These are phyloP conservation scores for Erinaceus europaeus DNA, from an alignment of 2,113 vertebrate genomes.

Conservation along the genomic window DNA sequence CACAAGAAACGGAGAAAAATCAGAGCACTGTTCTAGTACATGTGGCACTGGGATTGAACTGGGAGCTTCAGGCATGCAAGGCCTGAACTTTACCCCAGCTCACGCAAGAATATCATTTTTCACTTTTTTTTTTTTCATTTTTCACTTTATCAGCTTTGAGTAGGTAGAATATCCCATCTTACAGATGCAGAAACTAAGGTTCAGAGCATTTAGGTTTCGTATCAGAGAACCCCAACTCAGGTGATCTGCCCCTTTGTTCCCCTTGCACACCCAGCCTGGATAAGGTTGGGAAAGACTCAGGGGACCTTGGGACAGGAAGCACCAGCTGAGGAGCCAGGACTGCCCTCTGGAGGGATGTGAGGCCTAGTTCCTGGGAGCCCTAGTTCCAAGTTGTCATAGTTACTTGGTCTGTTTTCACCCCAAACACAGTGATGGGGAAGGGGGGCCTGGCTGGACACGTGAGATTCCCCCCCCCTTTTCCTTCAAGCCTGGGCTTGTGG, in stretches of 20 bases:
- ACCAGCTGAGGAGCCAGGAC: neutral
- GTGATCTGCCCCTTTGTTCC: neutral
- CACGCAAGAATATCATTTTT: too few species aligned
- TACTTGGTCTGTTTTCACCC: constrained; percentile 69
- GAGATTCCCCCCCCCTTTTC: constrained; percentile 74
- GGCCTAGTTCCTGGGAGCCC: constrained; percentile 61
- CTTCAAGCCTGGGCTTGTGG: constrained; percentile 57
- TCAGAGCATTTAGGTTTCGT: neutral
- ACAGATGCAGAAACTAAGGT: neutral
- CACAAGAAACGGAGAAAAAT: too few species aligned
- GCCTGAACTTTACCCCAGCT: too few species aligned
- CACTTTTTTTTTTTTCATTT: neutral
- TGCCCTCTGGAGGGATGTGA: constrained; percentile 49
- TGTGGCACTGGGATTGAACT: too few species aligned
- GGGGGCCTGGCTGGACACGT: constrained; percentile 80
- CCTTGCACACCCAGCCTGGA: neutral
- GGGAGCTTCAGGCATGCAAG: too few species aligned
- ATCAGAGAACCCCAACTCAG: neutral
- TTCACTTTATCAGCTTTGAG: neutral
- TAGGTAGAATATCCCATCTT: too few species aligned
- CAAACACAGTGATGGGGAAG: constrained; percentile 69
- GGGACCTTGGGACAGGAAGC: constrained; percentile 1
- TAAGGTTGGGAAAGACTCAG: neutral
- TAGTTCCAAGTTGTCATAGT: constrained; percentile 62
- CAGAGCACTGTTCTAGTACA: too few species aligned